phyloP scores from a whole-genome alignment of 2,797 vertebrate genomes.

The Labeo calbasu region DNA sequence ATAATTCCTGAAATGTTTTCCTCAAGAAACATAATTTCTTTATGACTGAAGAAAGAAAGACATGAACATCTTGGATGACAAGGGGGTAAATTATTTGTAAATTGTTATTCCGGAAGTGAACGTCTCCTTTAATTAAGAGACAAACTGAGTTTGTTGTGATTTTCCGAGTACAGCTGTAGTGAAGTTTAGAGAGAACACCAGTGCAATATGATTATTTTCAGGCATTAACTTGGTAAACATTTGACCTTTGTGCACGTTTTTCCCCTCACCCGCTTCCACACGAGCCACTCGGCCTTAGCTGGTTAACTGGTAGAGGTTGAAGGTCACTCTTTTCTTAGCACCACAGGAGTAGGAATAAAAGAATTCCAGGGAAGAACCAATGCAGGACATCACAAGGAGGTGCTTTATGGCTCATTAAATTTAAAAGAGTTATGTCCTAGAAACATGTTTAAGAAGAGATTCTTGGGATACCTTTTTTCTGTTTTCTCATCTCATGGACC shows the following conservation, averaged over 20 bases:
- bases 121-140: neutral
- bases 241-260: neutral
- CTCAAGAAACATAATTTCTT: too few species aligned
- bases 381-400: neutral
- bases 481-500: conserved; percentile 28
- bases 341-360: conserved; percentile 46
- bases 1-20: too few species aligned
- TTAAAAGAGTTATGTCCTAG: conserved; percentile 28
- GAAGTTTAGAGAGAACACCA: neutral
- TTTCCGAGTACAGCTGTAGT: neutral
- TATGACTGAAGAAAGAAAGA: too few species aligned
- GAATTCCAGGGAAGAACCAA: conserved; percentile 5
- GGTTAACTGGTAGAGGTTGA: conserved; percentile 4
- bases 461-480: conserved; percentile 37
- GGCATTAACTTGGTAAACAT: neutral
- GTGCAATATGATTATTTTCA: neutral
- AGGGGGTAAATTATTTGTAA: too few species aligned
- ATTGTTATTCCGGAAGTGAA: too few species aligned
- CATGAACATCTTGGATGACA: too few species aligned
- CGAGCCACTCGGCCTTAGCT: neutral
- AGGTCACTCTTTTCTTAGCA: conserved; percentile 10
- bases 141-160: conserved; percentile 1
- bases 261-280: neutral
- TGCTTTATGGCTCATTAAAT: conserved; percentile 39
- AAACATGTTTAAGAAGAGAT: conserved; percentile 26